phyloP scores from a whole-genome alignment of 2,113 vertebrate species.

The Cyprinodon variegatus region DNA sequence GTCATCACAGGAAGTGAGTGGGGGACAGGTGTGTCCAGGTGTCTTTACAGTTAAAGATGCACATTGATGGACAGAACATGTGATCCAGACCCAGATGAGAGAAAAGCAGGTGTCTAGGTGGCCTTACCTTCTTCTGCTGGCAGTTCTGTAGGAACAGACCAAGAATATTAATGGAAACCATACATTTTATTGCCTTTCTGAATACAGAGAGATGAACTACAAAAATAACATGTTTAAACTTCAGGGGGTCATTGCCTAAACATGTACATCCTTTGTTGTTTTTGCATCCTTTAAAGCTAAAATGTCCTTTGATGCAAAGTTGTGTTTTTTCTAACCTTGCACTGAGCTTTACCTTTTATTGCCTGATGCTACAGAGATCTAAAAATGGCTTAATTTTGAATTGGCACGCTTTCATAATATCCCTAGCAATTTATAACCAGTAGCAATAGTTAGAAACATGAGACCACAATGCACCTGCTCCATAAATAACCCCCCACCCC shows the following conservation, averaged over 20 bases:
- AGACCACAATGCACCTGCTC: slow-evolving; percentile 50
- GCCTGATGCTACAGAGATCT: neutral
- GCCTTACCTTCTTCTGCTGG: slow-evolving; percentile 83
- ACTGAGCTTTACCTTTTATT: neutral
- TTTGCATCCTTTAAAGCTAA: neutral
- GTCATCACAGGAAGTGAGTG: slow-evolving; percentile 47
- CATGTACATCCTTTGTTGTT: too few relatives aligned
- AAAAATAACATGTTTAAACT: neutral
- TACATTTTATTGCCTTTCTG: neutral
- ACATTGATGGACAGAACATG: neutral
- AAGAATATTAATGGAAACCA: slow-evolving; percentile 12
- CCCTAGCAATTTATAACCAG: slow-evolving; percentile 20
- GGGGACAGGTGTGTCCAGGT: slow-evolving; percentile 17
- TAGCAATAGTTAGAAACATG: slow-evolving; percentile 30
- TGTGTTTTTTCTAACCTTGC: neutral
- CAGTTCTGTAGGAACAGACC: slow-evolving; percentile 76
- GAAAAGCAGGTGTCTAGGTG: slow-evolving; percentile 17
- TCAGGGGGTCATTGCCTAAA: neutral
- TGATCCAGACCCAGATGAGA: slow-evolving; percentile 1
- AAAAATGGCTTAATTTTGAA: neutral
- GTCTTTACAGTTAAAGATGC: slow-evolving; percentile 11
- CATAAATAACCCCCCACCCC: slow-evolving; percentile 22
- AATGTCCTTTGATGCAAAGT: neutral
- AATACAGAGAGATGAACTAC: neutral
- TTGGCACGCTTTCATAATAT: slow-evolving; percentile 5